Evolutionary conservation across 2,888 invertebrate species (phyloP).

Genomic region (Lumbricus terrestris): DNA sequence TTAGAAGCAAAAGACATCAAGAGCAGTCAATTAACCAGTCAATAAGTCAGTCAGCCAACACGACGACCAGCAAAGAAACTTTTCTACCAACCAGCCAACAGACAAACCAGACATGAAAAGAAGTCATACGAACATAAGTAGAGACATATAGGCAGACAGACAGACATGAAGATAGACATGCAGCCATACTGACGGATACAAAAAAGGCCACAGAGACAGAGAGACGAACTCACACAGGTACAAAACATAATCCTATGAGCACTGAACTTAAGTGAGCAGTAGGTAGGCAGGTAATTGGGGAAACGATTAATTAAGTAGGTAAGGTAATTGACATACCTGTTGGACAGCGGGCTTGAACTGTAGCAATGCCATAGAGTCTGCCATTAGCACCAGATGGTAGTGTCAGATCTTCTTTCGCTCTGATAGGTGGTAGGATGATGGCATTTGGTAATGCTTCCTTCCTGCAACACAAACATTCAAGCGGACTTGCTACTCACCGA

Average conservation of each 20-base stretch:
- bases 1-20: too few relatives aligned
- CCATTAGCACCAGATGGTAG: slow-evolving; percentile 83
- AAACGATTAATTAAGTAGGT: neutral
- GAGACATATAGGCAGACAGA: neutral
- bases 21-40: neutral
- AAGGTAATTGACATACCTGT: slow-evolving; percentile 59
- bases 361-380: slow-evolving; percentile 83
- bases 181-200: neutral
- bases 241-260: neutral
- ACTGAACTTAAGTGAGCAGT: neutral
- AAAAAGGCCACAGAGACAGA: too few relatives aligned
- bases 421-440: neutral
- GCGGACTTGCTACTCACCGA: neutral
- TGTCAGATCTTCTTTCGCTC: slow-evolving; percentile 64
- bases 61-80: neutral
- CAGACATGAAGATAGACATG: neutral
- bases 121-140: neutral
- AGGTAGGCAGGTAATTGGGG: neutral
- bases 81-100: neutral
- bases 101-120: neutral
- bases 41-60: neutral
- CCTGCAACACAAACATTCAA: slow-evolving; percentile 44
- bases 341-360: slow-evolving; percentile 79
- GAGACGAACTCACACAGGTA: neutral
- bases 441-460: neutral